Percentiles rank a stretch among this genome's conserved stretches.
phyloP scores from a whole-genome alignment of 1,140 invertebrate species.

The Drosophila nigrodunni region DNA sequence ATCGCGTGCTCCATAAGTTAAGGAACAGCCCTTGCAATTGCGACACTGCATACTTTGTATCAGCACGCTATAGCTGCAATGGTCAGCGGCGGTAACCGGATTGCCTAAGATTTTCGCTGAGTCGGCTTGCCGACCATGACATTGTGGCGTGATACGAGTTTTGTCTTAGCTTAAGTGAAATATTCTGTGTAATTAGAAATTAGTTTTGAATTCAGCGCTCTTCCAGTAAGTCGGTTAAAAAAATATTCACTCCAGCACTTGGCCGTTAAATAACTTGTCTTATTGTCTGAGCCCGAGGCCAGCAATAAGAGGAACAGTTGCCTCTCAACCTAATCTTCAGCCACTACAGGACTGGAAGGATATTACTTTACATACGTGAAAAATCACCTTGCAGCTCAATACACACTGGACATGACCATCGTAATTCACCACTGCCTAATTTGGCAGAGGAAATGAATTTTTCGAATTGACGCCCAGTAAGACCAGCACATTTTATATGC shows the following conservation, averaged over 20 bases:
- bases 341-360: no score
- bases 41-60: background rate
- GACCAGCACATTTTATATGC: no score
- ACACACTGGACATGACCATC: no score
- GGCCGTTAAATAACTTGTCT: slow-evolving; percentile 1
- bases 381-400: no score
- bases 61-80: no score
- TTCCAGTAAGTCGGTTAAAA: background rate
- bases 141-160: background rate
- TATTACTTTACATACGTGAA: no score
- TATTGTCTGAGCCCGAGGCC: background rate
- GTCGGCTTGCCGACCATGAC: slow-evolving; percentile 5
- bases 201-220: background rate
- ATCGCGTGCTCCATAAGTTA: background rate
- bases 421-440: no score
- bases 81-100: background rate
- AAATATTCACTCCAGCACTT: background rate
- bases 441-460: no score
- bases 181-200: background rate
- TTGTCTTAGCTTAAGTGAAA: slow-evolving; percentile 2
- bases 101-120: no score
- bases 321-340: no score
- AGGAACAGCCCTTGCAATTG: no score
- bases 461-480: no score
- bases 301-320: background rate